phyloP scores from a whole-genome alignment of 1,140 invertebrate genomes.

The Meloidogyne chitwoodi region DNA sequence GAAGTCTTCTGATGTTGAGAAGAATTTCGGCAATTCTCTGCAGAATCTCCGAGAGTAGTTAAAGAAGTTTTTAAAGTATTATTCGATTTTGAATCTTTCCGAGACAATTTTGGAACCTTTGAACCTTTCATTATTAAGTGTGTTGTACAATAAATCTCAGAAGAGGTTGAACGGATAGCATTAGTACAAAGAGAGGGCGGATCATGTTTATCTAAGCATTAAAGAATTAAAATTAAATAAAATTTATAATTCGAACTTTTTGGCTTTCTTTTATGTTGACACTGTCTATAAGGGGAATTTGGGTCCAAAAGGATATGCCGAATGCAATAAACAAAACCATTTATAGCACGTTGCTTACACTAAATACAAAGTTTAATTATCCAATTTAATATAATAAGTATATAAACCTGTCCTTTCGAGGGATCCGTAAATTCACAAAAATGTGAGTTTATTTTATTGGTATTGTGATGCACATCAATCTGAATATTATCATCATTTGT shows the following conservation, averaged over 20 bases:
- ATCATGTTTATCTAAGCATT: slow-evolving; percentile 24
- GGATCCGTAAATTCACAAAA: slow-evolving; percentile 25
- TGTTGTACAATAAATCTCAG: slow-evolving; percentile 39
- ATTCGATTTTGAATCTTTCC: not conserved
- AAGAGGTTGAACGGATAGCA: slow-evolving; percentile 27
- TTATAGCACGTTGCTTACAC: slow-evolving; percentile 44
- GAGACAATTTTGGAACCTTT: slow-evolving; percentile 29
- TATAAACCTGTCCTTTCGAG: slow-evolving; percentile 25
- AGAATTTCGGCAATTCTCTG: not conserved
- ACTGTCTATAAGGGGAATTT: slow-evolving; percentile 39
- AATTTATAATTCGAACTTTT: slow-evolving; percentile 31
- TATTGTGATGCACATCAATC: not conserved
- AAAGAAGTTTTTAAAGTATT: not conserved
- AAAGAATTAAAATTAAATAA: not conserved
- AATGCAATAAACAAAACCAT: slow-evolving; percentile 35
- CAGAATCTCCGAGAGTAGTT: not conserved
- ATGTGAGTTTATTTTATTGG: not conserved
- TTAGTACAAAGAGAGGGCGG: slow-evolving; percentile 29
- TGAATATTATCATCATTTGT: not conserved
- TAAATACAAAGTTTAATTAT: slow-evolving; percentile 6
- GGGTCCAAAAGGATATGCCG: slow-evolving; percentile 40
- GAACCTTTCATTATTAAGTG: slow-evolving; percentile 45
- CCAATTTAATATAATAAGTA: not conserved
- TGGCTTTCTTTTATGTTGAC: slow-evolving; percentile 35
- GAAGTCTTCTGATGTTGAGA: not conserved